These are phyloP conservation scores for Ceratina calcarata DNA, from an alignment of 1,140 invertebrate species.

Conservation along the genomic window DNA sequence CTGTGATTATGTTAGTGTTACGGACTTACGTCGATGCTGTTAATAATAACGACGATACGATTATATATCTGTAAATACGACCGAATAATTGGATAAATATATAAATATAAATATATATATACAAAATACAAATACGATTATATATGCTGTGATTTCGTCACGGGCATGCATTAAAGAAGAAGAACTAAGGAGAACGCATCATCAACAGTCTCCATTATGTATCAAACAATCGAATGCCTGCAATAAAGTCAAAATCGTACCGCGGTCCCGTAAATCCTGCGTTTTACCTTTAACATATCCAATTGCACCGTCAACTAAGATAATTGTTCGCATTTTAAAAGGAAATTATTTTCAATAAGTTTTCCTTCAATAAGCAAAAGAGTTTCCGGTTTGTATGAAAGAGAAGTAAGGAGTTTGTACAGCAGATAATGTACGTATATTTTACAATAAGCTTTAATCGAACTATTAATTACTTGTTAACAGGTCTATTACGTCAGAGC, in stretches of 20 bases:
- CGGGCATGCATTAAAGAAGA: slow-evolving; percentile 42
- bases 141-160: slow-evolving; percentile 58
- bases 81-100: slow-evolving; percentile 35
- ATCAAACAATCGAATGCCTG: slow-evolving; percentile 61
- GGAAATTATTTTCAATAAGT: too few relatives aligned
- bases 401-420: too few relatives aligned
- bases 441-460: neutral
- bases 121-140: slow-evolving; percentile 58
- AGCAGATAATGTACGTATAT: too few relatives aligned
- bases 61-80: slow-evolving; percentile 55
- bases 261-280: slow-evolving; percentile 37
- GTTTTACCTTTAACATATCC: neutral
- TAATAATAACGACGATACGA: slow-evolving; percentile 48
- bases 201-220: slow-evolving; percentile 38
- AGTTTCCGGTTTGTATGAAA: too few relatives aligned
- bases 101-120: slow-evolving; percentile 11
- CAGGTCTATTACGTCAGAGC: too few relatives aligned
- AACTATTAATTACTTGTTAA: neutral
- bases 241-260: slow-evolving; percentile 59
- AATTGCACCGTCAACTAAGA: neutral
- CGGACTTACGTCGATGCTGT: slow-evolving; percentile 52
- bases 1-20: slow-evolving; percentile 77
- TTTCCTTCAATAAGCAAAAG: too few relatives aligned
- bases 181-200: neutral
- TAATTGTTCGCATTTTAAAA: too few relatives aligned